phyloP scores from a whole-genome alignment of 2,797 vertebrate species.

The Anomalospiza imberbis region DNA sequence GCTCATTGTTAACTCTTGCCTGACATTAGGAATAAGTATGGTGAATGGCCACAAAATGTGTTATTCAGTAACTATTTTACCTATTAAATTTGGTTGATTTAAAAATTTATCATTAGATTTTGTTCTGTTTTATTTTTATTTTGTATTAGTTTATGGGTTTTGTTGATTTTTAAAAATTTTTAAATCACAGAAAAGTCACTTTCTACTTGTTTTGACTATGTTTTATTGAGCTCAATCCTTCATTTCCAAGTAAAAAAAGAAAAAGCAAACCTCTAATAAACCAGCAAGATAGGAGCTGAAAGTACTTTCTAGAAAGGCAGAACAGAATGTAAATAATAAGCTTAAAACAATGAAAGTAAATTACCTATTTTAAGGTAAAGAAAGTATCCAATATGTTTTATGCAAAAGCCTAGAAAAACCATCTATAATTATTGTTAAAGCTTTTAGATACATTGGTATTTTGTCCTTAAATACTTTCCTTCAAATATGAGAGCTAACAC shows the following conservation, averaged over 20 bases:
- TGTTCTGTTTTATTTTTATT: neutral
- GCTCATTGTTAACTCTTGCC: neutral
- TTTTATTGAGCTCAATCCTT: neutral
- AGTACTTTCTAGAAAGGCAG: neutral
- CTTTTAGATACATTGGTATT: neutral
- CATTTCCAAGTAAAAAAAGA: neutral
- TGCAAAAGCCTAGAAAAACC: neutral
- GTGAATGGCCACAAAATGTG: neutral
- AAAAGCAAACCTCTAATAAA: neutral
- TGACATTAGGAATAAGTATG: neutral
- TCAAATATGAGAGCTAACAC: neutral
- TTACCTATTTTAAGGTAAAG: neutral
- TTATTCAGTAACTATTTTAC: neutral
- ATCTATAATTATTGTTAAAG: neutral
- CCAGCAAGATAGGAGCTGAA: neutral
- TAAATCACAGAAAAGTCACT: neutral
- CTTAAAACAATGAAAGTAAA: neutral
- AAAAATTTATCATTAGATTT: neutral
- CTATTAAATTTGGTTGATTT: neutral
- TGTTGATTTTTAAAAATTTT: neutral
- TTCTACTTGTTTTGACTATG: neutral
- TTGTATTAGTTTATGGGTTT: rapidly evolving
- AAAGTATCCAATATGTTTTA: neutral
- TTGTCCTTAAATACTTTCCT: neutral
- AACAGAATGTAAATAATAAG: neutral